Evolutionary conservation across 2,113 vertebrate genomes (phyloP).

Genomic region (Plecotus auritus): DNA sequence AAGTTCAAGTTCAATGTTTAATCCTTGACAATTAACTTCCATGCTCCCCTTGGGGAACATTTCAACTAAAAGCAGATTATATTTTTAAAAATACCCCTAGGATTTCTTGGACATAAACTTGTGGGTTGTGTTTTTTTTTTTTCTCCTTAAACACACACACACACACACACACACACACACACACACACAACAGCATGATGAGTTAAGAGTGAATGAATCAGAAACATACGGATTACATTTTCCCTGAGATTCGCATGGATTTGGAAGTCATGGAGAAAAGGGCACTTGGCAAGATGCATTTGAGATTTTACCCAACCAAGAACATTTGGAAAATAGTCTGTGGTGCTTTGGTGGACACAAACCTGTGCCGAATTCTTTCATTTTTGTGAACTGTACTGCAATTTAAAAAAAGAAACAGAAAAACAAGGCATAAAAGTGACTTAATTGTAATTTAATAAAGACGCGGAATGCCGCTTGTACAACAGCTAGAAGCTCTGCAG

Average conservation of each 20-base stretch:
- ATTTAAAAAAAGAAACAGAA: neutral
- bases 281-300: conserved; percentile 41
- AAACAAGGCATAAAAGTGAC: neutral
- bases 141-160: too few relatives aligned
- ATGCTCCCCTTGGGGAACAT: neutral
- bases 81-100: neutral
- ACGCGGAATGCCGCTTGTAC: neutral
- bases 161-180: too few relatives aligned
- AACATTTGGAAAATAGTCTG: conserved; percentile 48
- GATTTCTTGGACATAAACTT: conserved; percentile 63
- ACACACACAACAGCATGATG: conserved; percentile 53
- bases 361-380: conserved; percentile 24
- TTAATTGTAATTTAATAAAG: conserved; percentile 59
- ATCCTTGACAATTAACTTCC: conserved; percentile 37
- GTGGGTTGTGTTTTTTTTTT: neutral
- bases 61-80: conserved; percentile 44
- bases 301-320: conserved; percentile 56
- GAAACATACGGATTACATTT: conserved; percentile 77
- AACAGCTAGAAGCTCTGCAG: neutral
- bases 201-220: conserved; percentile 73
- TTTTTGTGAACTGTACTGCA: conserved; percentile 16
- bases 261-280: conserved; percentile 58
- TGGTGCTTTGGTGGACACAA: conserved; percentile 19
- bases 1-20: conserved; percentile 10
- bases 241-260: conserved; percentile 67